phyloP scores from a whole-genome alignment of 2,113 vertebrate species.

The Corvus cornix region DNA sequence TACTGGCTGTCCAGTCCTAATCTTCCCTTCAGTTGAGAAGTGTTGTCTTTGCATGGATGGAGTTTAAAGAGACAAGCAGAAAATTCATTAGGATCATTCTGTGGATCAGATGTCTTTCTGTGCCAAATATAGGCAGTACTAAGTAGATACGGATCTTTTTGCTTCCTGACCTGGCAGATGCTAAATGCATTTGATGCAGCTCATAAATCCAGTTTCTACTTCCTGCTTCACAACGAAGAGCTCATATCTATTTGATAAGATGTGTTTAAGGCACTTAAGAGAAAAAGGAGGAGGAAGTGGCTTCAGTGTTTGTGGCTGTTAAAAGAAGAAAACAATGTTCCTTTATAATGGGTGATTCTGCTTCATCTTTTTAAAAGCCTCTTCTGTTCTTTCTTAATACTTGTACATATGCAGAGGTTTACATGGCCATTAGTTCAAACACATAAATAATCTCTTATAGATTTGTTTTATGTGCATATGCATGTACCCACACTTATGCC shows the following conservation, averaged over 20 bases:
- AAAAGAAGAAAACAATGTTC: not conserved
- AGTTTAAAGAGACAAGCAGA: not conserved
- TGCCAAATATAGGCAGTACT: slow-evolving; percentile 30
- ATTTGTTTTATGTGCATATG: not conserved
- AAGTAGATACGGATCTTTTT: slow-evolving; percentile 7
- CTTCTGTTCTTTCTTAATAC: not conserved
- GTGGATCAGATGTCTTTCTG: slow-evolving; percentile 21
- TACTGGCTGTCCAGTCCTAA: not conserved
- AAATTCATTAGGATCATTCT: slow-evolving; percentile 10
- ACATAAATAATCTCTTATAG: not conserved
- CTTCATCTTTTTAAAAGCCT: not conserved
- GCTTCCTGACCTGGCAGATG: slow-evolving; percentile 29
- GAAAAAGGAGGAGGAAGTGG: not conserved
- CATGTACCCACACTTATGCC: not conserved
- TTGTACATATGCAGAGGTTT: not conserved
- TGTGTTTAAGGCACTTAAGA: not conserved
- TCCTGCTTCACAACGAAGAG: slow-evolving; percentile 20
- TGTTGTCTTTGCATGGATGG: not conserved
- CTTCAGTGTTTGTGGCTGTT: not conserved
- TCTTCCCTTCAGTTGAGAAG: not conserved
- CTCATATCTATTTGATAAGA: slow-evolving; percentile 45
- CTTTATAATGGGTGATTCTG: not conserved
- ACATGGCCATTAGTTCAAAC: not conserved
- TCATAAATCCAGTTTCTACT: slow-evolving; percentile 50
- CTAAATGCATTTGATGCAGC: slow-evolving; percentile 41